A percentile compares a stretch with the other conserved stretches of the same genome.
Conservation (phyloP, 2,797 vertebrate genomes). For the Rhinella marina region DNA sequence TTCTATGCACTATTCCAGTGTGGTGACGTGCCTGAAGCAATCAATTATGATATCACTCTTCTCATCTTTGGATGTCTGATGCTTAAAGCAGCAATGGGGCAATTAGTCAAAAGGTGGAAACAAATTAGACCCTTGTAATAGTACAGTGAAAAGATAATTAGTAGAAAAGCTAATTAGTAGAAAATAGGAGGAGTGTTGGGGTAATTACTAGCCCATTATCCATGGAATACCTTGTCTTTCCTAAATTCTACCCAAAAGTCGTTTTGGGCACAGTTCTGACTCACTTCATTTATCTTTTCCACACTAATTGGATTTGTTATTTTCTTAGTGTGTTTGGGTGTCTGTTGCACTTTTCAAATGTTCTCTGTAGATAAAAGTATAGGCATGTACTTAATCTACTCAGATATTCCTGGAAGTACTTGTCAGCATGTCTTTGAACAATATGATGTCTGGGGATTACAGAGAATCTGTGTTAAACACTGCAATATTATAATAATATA, state of each 20-base stretch:
- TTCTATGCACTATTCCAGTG: background rate
- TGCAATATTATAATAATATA: too few species aligned
- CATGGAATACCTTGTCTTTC: background rate
- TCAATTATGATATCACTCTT: background rate
- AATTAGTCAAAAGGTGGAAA: background rate
- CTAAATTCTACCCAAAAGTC: background rate
- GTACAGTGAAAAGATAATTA: background rate
- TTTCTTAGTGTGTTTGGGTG: background rate
- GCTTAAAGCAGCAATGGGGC: background rate
- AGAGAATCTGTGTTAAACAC: too few species aligned
- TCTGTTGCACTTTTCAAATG: background rate
- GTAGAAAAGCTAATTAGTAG: constrained; percentile 1
- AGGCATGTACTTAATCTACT: too few species aligned
- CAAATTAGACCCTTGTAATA: background rate
- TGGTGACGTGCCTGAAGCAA: background rate
- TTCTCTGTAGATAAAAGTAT: background rate
- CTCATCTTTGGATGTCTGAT: background rate
- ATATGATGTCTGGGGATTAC: too few species aligned
- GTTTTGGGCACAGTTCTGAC: background rate
- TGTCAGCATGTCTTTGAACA: too few species aligned
- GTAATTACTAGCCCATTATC: constrained; percentile 5
- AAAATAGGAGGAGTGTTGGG: background rate
- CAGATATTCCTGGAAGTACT: too few species aligned
- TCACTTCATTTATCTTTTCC: constrained; percentile 14
- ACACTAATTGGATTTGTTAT: constrained; percentile 34